Percentiles rank a stretch among this genome's conserved stretches.
Evolutionary conservation across 2,113 vertebrate species (phyloP).

Genomic region (Syngnathus typhle): DNA sequence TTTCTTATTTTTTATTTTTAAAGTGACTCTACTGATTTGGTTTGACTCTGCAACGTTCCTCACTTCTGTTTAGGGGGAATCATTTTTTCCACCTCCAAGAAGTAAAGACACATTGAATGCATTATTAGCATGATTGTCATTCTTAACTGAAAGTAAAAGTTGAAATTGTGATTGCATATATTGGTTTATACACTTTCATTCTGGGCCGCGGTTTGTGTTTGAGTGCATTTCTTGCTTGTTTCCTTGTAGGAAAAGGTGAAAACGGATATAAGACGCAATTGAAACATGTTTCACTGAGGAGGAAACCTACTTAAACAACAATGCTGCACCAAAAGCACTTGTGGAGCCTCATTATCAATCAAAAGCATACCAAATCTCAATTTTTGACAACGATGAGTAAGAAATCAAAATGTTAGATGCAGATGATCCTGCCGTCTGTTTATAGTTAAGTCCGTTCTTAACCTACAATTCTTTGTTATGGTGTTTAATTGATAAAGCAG

Average conservation of each 20-base stretch:
- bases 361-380: background rate
- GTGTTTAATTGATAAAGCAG: background rate
- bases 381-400: too few relatives aligned
- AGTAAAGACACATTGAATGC: background rate
- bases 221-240: background rate
- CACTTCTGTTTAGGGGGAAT: background rate
- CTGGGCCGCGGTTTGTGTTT: background rate
- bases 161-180: too few relatives aligned
- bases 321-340: background rate
- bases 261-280: background rate
- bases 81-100: background rate
- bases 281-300: background rate
- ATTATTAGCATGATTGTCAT: background rate
- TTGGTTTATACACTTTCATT: background rate
- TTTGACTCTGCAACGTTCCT: background rate
- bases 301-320: background rate
- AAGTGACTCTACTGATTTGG: background rate
- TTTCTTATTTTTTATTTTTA: too few relatives aligned
- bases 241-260: background rate
- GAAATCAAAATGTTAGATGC: background rate
- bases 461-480: too few relatives aligned
- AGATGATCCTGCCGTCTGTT: background rate
- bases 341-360: background rate
- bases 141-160: too few relatives aligned
- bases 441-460: background rate